These are phyloP conservation scores for Rhinolophus sinicus DNA, from an alignment of 2,113 vertebrate species.

Conservation along the genomic window DNA sequence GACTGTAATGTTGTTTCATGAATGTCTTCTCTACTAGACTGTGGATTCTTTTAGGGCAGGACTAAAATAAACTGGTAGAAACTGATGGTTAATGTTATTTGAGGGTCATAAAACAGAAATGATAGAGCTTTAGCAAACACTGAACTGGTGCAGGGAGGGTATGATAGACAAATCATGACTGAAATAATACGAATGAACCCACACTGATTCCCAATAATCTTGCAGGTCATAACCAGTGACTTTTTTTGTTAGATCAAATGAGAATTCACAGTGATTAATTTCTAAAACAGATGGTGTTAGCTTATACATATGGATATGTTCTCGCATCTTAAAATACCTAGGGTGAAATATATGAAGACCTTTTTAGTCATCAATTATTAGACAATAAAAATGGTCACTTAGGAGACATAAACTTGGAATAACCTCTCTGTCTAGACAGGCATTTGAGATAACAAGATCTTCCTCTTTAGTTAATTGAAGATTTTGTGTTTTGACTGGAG, in stretches of 20 bases:
- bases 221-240: background rate
- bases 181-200: background rate
- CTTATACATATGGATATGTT: background rate
- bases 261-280: slow-evolving; percentile 32
- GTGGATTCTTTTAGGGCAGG: background rate
- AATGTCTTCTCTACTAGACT: background rate
- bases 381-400: slow-evolving; percentile 76
- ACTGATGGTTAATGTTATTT: background rate
- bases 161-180: background rate
- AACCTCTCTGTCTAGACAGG: slow-evolving; percentile 90
- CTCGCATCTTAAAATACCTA: background rate
- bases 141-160: background rate
- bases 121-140: background rate
- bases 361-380: slow-evolving; percentile 24
- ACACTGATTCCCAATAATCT: background rate
- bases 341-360: background rate
- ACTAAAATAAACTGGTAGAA: background rate
- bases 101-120: background rate
- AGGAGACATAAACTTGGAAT: slow-evolving; percentile 84
- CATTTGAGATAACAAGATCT: slow-evolving; percentile 92
- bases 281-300: background rate
- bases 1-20: background rate
- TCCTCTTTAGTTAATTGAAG: slow-evolving; percentile 81
- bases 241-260: background rate
- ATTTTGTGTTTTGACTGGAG: slow-evolving; percentile 83